These are phyloP conservation scores for Fopius arisanus DNA, from an alignment of 1,140 invertebrate species.

Conservation along the genomic window DNA sequence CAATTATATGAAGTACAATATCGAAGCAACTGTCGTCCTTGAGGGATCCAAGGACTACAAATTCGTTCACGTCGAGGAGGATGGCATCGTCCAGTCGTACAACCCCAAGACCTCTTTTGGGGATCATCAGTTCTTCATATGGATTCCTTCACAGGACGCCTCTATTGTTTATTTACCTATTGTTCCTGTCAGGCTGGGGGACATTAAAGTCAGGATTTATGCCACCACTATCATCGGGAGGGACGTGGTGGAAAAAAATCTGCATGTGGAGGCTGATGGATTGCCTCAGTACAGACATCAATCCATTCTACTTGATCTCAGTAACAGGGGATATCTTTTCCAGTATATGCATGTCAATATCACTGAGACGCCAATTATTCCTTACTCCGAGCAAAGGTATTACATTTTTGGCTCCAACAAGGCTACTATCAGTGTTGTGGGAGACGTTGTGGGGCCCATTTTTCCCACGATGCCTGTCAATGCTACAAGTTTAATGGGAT, in stretches of 20 bases:
- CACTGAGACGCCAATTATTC: conserved; percentile 89
- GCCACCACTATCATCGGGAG: conserved; percentile 87
- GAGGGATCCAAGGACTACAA: conserved; percentile 88
- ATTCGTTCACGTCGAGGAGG: conserved; percentile 92
- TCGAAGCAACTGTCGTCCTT: conserved; percentile 87
- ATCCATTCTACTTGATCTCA: conserved; percentile 89
- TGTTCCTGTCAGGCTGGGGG: conserved; percentile 82
- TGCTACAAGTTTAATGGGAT: conserved; percentile 78
- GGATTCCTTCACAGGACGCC: conserved; percentile 81
- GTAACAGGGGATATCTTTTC: conserved; percentile 89
- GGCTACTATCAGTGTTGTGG: conserved; percentile 86
- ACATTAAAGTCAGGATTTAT: conserved; percentile 81
- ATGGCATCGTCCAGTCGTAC: conserved; percentile 85
- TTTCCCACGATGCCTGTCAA: conserved; percentile 94
- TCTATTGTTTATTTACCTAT: conserved; percentile 89
- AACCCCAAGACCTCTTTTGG: conserved; percentile 87
- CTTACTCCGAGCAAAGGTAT: conserved; percentile 87
- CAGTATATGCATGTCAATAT: conserved; percentile 96
- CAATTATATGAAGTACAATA: conserved; percentile 87
- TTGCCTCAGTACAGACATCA: conserved; percentile 91
- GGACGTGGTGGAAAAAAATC: conserved; percentile 75
- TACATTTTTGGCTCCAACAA: conserved; percentile 95
- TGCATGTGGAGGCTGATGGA: conserved; percentile 91
- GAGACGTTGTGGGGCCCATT: conserved; percentile 93
- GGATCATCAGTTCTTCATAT: conserved; percentile 94